phyloP scores from a whole-genome alignment of 1,140 invertebrate genomes.

The Anthonomus grandis region DNA sequence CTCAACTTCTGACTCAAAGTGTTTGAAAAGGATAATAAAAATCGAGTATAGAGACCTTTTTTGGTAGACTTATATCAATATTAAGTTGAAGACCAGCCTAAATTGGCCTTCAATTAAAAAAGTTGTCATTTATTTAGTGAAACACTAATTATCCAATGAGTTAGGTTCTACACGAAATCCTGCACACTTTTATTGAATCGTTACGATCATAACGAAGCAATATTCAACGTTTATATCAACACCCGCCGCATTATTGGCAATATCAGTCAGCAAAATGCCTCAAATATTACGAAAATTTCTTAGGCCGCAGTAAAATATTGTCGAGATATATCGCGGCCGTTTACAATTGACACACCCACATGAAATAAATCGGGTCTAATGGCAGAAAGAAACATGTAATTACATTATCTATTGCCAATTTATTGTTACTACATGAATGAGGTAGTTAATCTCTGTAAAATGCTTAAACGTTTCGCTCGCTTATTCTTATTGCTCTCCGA shows the following conservation, averaged over 20 bases:
- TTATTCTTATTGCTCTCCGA: conserved; percentile 9
- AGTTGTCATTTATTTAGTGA: no score
- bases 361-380: conserved; percentile 20
- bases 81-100: no score
- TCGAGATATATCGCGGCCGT: conserved; percentile 11
- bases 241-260: background rate
- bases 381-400: conserved; percentile 24
- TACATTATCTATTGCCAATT: conserved; percentile 26
- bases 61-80: no score
- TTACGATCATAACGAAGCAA: no score
- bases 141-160: no score
- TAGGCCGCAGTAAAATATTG: conserved; percentile 7
- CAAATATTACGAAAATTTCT: conserved; percentile 8
- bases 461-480: background rate
- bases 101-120: no score
- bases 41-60: no score
- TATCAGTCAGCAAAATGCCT: background rate
- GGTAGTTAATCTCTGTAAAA: conserved; percentile 21
- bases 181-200: no score
- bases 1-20: no score
- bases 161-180: no score
- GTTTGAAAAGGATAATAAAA: no score
- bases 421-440: conserved; percentile 22
- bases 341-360: conserved; percentile 20
- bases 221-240: background rate